These are phyloP conservation scores for Apomyelois bistriatella DNA, from an alignment of 2,888 invertebrate genomes.

Conservation along the genomic window DNA sequence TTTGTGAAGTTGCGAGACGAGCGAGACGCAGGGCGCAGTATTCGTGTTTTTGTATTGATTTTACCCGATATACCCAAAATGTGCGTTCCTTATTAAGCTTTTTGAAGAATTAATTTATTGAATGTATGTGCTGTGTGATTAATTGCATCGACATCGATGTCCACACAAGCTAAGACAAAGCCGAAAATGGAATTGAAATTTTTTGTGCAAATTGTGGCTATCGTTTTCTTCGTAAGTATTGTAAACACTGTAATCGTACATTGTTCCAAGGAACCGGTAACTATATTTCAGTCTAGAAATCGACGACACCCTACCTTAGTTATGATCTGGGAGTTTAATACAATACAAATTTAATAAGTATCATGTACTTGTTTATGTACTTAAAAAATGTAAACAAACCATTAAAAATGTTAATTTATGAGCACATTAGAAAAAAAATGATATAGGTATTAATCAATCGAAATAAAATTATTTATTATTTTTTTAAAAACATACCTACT, in stretches of 20 bases:
- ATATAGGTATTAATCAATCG: too few species aligned
- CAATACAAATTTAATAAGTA: too few species aligned
- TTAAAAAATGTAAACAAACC: too few species aligned
- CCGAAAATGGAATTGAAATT: constrained; percentile 61
- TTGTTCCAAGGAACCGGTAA: constrained; percentile 17
- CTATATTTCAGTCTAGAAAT: background rate
- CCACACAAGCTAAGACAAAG: constrained; percentile 62
- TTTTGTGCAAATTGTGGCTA: constrained; percentile 63
- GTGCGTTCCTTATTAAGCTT: background rate
- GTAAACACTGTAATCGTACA: constrained; percentile 4
- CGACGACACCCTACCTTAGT: too few species aligned
- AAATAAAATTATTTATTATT: too few species aligned
- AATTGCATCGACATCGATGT: constrained; percentile 35
- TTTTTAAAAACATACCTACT: too few species aligned
- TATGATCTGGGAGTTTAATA: too few species aligned
- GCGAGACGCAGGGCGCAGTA: too few species aligned
- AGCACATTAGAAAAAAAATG: too few species aligned
- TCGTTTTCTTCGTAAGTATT: constrained; percentile 64
- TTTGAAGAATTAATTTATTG: constrained; percentile 2
- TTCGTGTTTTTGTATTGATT: constrained; percentile 11
- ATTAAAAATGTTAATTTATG: too few species aligned
- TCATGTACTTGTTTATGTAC: too few species aligned
- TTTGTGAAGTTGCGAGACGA: too few species aligned
- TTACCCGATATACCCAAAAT: constrained; percentile 17
- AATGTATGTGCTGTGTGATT: constrained; percentile 6